Conservation (phyloP, 2,113 vertebrate species). For the human (Homo sapiens) region GRCh38 chr6:23482501-23483000, state of each 20-base stretch:
- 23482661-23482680: neutral
- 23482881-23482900: neutral
- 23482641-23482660: neutral
- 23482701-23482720: neutral
- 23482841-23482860: neutral
- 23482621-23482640: neutral
- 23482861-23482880: neutral
- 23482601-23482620: neutral
- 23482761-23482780: neutral
- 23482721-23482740: neutral
- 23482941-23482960: neutral
- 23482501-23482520: neutral
- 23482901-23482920: neutral
- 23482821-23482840: neutral
- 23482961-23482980: too few species aligned
- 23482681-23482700: neutral
- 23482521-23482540: neutral
- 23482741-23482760: neutral
- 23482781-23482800: neutral
- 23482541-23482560: neutral
- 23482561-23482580: neutral
- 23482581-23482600: neutral
- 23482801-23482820: neutral
- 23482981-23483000: neutral
- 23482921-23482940: neutral